Conservation (phyloP, 2,797 vertebrate genomes). For the Sparidentex hasta region DNA sequence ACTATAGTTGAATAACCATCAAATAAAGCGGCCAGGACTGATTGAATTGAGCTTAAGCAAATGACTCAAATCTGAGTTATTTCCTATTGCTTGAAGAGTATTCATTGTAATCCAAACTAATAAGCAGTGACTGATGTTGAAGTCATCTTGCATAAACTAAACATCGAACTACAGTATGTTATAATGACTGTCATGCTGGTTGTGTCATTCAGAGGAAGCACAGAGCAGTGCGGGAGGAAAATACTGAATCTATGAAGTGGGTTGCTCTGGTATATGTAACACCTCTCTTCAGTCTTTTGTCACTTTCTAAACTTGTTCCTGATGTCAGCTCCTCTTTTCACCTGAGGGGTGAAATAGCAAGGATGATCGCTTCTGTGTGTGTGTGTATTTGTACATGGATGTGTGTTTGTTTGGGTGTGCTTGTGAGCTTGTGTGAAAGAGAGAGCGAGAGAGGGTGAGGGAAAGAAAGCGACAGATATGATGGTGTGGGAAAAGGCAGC, state of each 20-base stretch:
- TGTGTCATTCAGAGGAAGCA: slow-evolving; percentile 23
- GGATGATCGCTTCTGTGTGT: slow-evolving; percentile 15
- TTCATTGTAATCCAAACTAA: slow-evolving; percentile 5
- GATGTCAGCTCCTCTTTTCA: slow-evolving; percentile 66
- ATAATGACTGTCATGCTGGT: neutral
- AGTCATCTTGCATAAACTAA: neutral
- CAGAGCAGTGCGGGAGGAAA: slow-evolving; percentile 24
- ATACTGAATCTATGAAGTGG: slow-evolving; percentile 48
- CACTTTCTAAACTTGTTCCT: slow-evolving; percentile 67
- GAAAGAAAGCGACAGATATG: slow-evolving; percentile 49
- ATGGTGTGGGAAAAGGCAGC: slow-evolving; percentile 76
- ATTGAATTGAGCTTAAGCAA: neutral
- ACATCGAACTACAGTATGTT: slow-evolving; percentile 2
- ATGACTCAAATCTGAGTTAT: slow-evolving; percentile 12
- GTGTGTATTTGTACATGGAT: neutral
- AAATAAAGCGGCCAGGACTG: neutral
- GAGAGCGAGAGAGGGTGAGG: slow-evolving; percentile 10
- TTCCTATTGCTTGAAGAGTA: slow-evolving; percentile 3
- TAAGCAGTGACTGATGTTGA: neutral
- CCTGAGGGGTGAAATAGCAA: slow-evolving; percentile 36
- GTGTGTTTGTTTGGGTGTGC: slow-evolving; percentile 8
- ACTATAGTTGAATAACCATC: neutral
- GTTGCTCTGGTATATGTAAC: slow-evolving; percentile 59
- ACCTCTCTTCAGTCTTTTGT: slow-evolving; percentile 58
- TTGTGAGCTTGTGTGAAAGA: neutral